phyloP scores from a whole-genome alignment of 2,888 invertebrate species.

The Mimumesa dahlbomi region DNA sequence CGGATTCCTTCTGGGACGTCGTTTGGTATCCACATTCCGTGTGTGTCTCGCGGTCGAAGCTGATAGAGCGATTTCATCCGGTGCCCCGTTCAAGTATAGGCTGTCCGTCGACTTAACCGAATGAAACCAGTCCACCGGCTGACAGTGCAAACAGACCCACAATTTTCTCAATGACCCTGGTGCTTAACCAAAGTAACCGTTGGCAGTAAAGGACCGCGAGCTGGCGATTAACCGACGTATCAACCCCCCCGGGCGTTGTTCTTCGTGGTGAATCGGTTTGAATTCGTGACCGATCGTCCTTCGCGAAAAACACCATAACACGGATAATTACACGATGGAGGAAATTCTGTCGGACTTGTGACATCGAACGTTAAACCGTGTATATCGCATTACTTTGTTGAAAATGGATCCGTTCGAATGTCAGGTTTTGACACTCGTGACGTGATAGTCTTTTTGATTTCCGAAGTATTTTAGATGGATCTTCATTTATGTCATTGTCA shows the following conservation, averaged over 20 bases:
- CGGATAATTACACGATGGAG: too few species aligned
- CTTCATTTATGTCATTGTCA: constrained; percentile 31
- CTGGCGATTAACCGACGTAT: constrained; percentile 68
- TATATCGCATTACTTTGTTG: too few species aligned
- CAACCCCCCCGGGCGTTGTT: constrained; percentile 59
- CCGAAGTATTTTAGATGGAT: too few species aligned
- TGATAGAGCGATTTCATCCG: constrained; percentile 77
- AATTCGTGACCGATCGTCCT: too few species aligned
- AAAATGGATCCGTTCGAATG: too few species aligned
- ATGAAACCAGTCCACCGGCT: constrained; percentile 77
- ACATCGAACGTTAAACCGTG: too few species aligned
- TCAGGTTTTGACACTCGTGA: too few species aligned
- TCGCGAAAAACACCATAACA: too few species aligned
- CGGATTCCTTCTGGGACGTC: constrained; percentile 50
- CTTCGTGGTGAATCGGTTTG: constrained; percentile 46
- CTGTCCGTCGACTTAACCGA: constrained; percentile 76
- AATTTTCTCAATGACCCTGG: constrained; percentile 79
- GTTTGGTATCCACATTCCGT: constrained; percentile 47
- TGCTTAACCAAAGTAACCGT: constrained; percentile 77
- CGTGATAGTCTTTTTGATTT: too few species aligned
- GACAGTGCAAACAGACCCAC: constrained; percentile 80
- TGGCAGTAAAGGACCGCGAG: constrained; percentile 70
- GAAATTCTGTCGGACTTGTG: too few species aligned
- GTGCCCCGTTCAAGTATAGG: constrained; percentile 74
- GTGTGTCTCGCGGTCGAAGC: constrained; percentile 49